A percentile compares a stretch with the other conserved stretches of the same genome.
Conservation (phyloP, 2,113 vertebrate species). For the Labeo rohita region DNA sequence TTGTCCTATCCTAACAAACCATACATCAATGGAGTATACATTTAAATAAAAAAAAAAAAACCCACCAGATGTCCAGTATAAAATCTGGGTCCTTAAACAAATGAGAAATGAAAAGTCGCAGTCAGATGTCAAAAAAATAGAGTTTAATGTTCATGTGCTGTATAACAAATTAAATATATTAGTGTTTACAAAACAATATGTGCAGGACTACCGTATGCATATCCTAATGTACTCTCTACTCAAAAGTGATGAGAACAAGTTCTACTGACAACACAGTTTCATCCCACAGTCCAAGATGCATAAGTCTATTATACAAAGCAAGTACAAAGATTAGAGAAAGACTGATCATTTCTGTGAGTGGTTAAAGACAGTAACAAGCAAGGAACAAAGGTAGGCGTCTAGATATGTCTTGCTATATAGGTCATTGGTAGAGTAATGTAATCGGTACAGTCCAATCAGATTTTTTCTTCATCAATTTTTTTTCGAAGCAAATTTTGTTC, state of each 20-base stretch:
- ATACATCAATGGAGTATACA: no score
- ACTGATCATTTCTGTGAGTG: conserved; percentile 35
- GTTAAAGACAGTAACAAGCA: conserved; percentile 42
- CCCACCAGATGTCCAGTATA: not conserved
- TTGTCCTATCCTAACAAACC: no score
- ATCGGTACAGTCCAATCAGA: conserved; percentile 42
- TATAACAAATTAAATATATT: conserved; percentile 90
- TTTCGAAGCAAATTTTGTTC: conserved; percentile 5
- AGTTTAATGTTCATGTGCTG: conserved; percentile 79
- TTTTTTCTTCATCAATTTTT: not conserved
- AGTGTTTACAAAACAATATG: conserved; percentile 74
- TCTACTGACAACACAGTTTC: conserved; percentile 47
- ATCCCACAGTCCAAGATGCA: conserved; percentile 54
- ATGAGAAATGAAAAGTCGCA: conserved; percentile 33
- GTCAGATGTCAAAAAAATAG: conserved; percentile 72
- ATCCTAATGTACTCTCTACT: conserved; percentile 53
- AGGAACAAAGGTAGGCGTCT: conserved; percentile 48
- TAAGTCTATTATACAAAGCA: conserved; percentile 49
- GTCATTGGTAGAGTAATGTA: conserved; percentile 19
- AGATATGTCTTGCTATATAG: conserved; percentile 43
- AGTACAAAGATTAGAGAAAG: conserved; percentile 33
- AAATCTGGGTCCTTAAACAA: not conserved
- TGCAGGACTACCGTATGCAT: conserved; percentile 58
- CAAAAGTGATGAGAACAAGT: conserved; percentile 53
- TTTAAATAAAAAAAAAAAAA: no score